Evolutionary conservation across 2,797 vertebrate genomes (phyloP), one percentile per base, ranked within the genome.

Genomic region (Tarsius wallacei): DNA sequence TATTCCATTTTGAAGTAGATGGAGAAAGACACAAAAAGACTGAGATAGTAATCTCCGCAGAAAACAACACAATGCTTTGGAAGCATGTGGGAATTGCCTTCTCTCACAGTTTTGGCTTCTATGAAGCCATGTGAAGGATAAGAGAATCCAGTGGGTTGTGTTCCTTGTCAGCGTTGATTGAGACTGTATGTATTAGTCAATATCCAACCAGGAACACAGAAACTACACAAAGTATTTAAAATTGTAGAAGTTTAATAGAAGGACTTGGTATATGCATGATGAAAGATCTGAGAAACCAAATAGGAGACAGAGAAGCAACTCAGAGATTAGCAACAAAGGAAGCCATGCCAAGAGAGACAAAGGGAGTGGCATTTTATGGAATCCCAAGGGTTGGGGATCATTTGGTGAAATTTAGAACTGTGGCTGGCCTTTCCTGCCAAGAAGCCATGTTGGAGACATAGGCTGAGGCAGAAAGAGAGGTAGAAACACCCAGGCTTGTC

Each of bases 61-160:
- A 76, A 59, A 87, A 61, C 7, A 80, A 26, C 16, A 74, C 24
- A 33, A 68, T 12, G 2, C 14, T 61, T 1, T 42, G n/a, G 22
- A 88, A 55, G 17, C 24, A 7, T 3, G 4, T 31, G 36, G 15
- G 12, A 80, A 53, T 92, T 19, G 22, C 5, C 63, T 94, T 66
- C 61, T 33, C 9, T 61, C 24, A 47, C 71, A 16, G 22, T 66
- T 92, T 93, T 70, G n/a, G 36, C 95, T 94, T 71, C 64, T 87
- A 1, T 78, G 13, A 93, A 49, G 22, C 42, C 49, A 5, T 74
- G 2, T 59, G 31, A 96, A 6, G 47, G 17, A 8, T 71, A 78
- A 77, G 21, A 73, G 78, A 86, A 91, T 74, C 51, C 36, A 87
- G 16, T 77, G 15, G 24, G 16, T 83, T 90, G 55, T 55, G 22